These are phyloP conservation scores for Sternotherus odoratus DNA, from an alignment of 2,797 vertebrate genomes.

Conservation along the genomic window DNA sequence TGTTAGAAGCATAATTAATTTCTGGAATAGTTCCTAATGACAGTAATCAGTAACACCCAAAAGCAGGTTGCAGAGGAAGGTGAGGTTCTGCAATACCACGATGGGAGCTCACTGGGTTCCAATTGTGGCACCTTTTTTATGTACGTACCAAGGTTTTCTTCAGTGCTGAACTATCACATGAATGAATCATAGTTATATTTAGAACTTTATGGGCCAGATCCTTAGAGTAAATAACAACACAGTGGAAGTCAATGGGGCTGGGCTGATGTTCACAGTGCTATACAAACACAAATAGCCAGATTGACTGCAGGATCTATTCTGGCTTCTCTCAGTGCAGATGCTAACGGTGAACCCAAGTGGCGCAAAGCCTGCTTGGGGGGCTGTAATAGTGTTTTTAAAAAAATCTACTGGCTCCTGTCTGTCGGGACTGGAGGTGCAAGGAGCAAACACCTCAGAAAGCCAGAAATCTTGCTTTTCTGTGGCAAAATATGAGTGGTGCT, in stretches of 20 bases:
- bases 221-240: not conserved
- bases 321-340: not conserved
- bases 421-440: not conserved
- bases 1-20: not conserved
- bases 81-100: accelerated
- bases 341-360: not conserved
- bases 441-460: not conserved
- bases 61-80: not conserved
- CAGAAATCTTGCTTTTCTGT: not conserved
- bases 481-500: not conserved
- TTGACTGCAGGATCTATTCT: not conserved
- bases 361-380: not conserved
- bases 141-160: not conserved
- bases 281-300: not conserved
- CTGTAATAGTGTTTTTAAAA: not conserved
- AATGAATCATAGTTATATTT: not conserved
- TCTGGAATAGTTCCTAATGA: not conserved
- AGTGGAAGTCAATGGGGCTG: not conserved
- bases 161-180: not conserved
- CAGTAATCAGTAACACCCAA: not conserved
- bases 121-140: not conserved
- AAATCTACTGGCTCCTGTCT: accelerated
- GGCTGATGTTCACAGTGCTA: not conserved
- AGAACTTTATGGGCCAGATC: not conserved
- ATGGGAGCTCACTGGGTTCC: not conserved